Percentiles rank a stretch among this genome's conserved stretches.
Evolutionary conservation across 2,113 vertebrate species (phyloP).

Genomic region (Notiomystis cincta): DNA sequence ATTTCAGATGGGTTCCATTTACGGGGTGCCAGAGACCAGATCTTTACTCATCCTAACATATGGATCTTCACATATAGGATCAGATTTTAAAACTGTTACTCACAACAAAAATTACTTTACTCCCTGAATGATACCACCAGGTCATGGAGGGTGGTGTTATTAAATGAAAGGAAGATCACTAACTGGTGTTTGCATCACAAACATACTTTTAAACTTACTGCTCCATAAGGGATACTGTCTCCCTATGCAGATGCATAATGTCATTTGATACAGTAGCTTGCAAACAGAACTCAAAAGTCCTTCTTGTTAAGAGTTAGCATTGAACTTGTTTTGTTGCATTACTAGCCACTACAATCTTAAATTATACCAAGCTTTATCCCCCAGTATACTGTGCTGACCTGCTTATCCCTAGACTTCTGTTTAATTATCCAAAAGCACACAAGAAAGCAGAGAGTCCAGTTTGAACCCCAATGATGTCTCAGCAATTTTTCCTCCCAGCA

Average conservation of each 20-base stretch:
- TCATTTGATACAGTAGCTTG: neutral
- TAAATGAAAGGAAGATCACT: neutral
- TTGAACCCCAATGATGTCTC: neutral
- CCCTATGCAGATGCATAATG: neutral
- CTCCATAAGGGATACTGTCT: neutral
- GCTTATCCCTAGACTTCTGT: neutral
- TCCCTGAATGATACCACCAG: neutral
- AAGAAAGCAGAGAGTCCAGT: neutral
- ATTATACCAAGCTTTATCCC: neutral
- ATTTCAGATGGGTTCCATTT: neutral
- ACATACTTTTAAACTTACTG: neutral
- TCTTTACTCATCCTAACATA: neutral
- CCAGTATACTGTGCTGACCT: neutral
- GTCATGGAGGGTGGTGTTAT: neutral
- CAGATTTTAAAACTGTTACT: neutral
- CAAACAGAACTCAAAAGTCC: neutral
- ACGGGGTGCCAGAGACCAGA: neutral
- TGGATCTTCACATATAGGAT: neutral
- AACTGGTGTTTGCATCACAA: neutral
- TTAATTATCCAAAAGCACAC: neutral
- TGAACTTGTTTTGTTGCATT: neutral
- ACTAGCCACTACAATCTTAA: neutral
- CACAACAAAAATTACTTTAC: neutral
- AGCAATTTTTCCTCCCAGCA: constrained; percentile 13
- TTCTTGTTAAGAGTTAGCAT: neutral